A percentile compares a stretch with the other conserved stretches of the same genome.
phyloP scores from a whole-genome alignment of 2,888 invertebrate genomes.

The Noctua pronuba region DNA sequence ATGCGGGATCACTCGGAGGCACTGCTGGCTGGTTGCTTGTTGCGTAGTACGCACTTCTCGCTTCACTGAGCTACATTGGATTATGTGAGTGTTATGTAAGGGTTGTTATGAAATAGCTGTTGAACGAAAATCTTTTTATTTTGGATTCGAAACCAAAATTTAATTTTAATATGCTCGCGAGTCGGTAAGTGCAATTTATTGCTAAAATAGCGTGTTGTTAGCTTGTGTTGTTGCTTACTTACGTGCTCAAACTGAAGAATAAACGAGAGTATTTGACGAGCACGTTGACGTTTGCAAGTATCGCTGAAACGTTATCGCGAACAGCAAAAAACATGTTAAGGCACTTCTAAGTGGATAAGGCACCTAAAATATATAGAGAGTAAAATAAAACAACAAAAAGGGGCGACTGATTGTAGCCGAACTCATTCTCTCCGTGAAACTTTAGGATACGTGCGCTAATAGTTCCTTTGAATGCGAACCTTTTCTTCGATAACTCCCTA shows the following conservation, averaged over 20 bases:
- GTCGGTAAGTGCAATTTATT: background rate
- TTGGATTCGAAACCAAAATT: background rate
- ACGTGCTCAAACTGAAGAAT: background rate
- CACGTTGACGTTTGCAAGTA: background rate
- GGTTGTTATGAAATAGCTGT: background rate
- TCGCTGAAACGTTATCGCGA: background rate
- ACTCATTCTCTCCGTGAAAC: background rate
- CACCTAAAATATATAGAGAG: background rate
- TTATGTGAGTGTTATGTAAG: conserved; percentile 27
- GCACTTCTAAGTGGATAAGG: background rate
- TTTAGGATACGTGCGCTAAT: background rate
- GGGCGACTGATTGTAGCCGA: background rate
- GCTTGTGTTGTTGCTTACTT: background rate
- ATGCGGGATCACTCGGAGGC: conserved; percentile 15
- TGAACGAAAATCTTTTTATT: background rate
- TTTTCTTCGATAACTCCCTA: background rate
- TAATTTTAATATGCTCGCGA: no score
- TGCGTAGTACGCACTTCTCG: conserved; percentile 39
- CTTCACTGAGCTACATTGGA: conserved; percentile 28
- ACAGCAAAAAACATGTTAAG: background rate
- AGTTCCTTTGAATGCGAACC: background rate
- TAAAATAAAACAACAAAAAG: background rate
- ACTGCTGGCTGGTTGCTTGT: conserved; percentile 15
- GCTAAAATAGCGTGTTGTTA: background rate
- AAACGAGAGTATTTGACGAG: background rate